Base-by-base conservation (phyloP, 2,888 invertebrate genomes). In the Sarcophaga variegata region DNA sequence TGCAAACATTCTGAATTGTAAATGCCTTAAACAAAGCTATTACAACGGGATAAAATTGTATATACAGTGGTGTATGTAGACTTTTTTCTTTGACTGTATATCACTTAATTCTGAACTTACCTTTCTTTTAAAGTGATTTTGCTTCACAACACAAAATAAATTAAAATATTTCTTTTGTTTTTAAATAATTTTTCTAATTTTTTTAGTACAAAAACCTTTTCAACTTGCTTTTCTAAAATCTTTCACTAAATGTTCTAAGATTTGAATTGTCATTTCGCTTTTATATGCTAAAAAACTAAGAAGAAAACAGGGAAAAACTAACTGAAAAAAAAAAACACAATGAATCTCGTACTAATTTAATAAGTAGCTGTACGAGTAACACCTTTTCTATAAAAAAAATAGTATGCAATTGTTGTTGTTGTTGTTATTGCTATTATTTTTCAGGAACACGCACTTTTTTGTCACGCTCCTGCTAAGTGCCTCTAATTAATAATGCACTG, bases 321-420 rank as follows among this genome's bases (percentile, higher is more conserved):
- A 10, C 20, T 27, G 20, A 47, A 45, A 64, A 45, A 79, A 72
- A n/a, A 45, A 79, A 72, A n/a, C 2, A 66, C 54, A 54, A 54
- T 10, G 37, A 17, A 10, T 54, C 54, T 54, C 54, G 54, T 27
- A 64, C 12, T 49, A 22, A 12, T 64, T 76, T 27, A 1, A 27
- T 14, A 3, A 63, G 81, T 22, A 60, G 69, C 70, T 70, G 49
- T 78, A 75, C 87, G 87, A 87, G 87, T 87, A 87, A 87, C 87
- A 87, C 86, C 84, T 79, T 77, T 83, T 72, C 5, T 27, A 49
- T 69, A 12, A 49, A 75, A 27, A 12, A 49, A 75, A 27, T 54
- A 59, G 6, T 49, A 37, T 60, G 49, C 45, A 49, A 54, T 69
- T 81, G 27, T 49, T 49, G 67, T 63, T 54, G 14, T 54, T 12